Evolutionary conservation across 2,888 invertebrate species (phyloP), one percentile per base, ranked within the genome.

Genomic region (Dolichomitus sp.): DNA sequence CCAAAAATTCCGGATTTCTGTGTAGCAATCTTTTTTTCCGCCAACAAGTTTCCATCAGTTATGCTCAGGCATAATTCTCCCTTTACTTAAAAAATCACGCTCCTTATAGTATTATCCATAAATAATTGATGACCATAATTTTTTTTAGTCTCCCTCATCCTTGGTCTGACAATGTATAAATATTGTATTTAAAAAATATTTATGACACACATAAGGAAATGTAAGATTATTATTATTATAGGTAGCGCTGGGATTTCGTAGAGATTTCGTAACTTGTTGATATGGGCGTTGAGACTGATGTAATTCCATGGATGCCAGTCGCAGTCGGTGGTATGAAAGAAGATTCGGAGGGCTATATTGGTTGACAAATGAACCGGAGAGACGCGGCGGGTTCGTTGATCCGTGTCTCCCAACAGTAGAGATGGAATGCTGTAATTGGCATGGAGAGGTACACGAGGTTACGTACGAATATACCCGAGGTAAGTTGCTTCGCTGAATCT

Each of bases 401-500:
- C 82, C 78, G 74, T 61, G 65, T 54, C 63, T 73, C 69, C 65
- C 63, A 23, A 3, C 50, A 63, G 42, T 63, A 45, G 54, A 59
- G 54, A 74, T 65, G 69, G 75, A 70, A 78, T 45, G 33, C 65
- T 54, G 65, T 79, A 82, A 82, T 79, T 82, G 82, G 74, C 78
- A 59, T 57, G 74, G 69, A 65, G 61, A 74, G 59, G 52, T 65
- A 74, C 57, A 80, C 72, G 72, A 76, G 48, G 76, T 76, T 83
- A 80, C 72, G 73, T 72, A 73, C 73, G 76, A 72, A 68, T 68
- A 80, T 78, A 59, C 82, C 37, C 33, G 74, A 75, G 78, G 77
- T 80, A 73, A 77, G 23, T 76, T 72, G 80, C 80, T 76, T 61
- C 76, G 76, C 30, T 77, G 83, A 73, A 76, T 83, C 80, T 72